Percentiles rank a stretch among this genome's conserved stretches.
phyloP scores from a whole-genome alignment of 92 coral and sea anemone species.

The Bergia sp. region DNA sequence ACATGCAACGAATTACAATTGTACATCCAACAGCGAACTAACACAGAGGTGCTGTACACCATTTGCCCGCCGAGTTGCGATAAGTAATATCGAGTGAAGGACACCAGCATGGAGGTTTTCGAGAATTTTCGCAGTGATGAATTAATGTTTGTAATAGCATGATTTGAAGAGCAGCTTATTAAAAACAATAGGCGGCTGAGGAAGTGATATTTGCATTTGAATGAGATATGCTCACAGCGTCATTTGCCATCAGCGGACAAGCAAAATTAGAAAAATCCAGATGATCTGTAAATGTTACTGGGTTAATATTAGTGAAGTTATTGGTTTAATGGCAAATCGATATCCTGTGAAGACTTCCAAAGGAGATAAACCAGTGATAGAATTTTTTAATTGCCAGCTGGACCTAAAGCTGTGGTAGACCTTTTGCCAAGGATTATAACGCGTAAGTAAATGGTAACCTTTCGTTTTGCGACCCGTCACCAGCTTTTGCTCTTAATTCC shows the following conservation, averaged over 20 bases:
- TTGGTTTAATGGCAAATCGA: conserved; percentile 27
- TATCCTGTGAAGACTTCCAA: background rate
- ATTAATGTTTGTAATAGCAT: conserved; percentile 45
- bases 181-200: conserved; percentile 28
- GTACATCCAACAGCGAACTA: background rate
- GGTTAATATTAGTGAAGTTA: background rate
- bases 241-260: conserved; percentile 31
- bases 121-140: conserved; percentile 13
- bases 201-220: conserved; percentile 48
- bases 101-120: conserved; percentile 10
- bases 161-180: conserved; percentile 39
- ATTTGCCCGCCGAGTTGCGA: background rate
- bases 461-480: background rate
- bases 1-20: background rate
- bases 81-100: background rate
- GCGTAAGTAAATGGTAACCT: background rate
- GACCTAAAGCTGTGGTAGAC: background rate
- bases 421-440: background rate
- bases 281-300: conserved; percentile 11
- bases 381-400: conserved; percentile 10
- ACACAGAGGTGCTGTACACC: background rate
- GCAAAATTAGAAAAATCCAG: conserved; percentile 22
- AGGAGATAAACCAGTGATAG: background rate
- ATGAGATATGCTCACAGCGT: conserved; percentile 33
- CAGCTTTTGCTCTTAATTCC: background rate